These are phyloP conservation scores for Hypsibius dujardini DNA, from an alignment of 1,140 invertebrate genomes.

Conservation along the genomic window DNA sequence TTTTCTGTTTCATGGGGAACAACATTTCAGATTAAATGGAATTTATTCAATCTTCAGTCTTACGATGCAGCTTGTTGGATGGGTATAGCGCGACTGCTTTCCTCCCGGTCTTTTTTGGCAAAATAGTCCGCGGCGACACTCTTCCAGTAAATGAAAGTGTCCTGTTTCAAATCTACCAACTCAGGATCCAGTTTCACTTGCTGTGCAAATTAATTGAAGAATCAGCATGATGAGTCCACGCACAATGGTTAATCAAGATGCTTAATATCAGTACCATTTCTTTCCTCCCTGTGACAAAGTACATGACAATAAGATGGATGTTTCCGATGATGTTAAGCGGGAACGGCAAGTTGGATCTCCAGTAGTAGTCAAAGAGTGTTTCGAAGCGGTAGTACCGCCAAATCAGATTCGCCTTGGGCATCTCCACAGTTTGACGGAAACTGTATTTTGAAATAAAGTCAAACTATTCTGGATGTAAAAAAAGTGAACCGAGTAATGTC, in stretches of 20 bases:
- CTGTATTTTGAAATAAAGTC: constrained; percentile 7
- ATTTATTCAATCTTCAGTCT: no score
- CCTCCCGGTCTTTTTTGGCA: not conserved
- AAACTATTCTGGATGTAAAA: no score
- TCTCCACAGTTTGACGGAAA: not conserved
- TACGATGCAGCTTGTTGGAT: not conserved
- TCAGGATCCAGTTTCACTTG: no score
- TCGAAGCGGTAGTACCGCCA: constrained; percentile 13
- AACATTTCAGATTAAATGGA: no score
- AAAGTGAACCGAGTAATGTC: no score
- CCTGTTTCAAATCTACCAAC: not conserved
- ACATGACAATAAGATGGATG: not conserved
- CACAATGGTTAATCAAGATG: no score
- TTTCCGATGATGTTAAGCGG: constrained; percentile 2
- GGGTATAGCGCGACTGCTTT: not conserved
- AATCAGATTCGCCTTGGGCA: constrained; percentile 6
- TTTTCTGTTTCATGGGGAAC: no score
- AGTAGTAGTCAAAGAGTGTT: not conserved
- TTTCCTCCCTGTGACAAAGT: constrained; percentile 13
- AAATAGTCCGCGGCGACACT: not conserved
- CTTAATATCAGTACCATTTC: no score
- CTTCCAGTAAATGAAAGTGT: constrained; percentile 16
- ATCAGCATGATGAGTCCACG: no score
- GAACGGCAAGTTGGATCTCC: not conserved
- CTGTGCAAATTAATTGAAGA: no score